Percentiles rank a stretch among this genome's conserved stretches.
Conservation (phyloP, 2,888 invertebrate genomes). For the Drosophila mercatorum region DNA sequence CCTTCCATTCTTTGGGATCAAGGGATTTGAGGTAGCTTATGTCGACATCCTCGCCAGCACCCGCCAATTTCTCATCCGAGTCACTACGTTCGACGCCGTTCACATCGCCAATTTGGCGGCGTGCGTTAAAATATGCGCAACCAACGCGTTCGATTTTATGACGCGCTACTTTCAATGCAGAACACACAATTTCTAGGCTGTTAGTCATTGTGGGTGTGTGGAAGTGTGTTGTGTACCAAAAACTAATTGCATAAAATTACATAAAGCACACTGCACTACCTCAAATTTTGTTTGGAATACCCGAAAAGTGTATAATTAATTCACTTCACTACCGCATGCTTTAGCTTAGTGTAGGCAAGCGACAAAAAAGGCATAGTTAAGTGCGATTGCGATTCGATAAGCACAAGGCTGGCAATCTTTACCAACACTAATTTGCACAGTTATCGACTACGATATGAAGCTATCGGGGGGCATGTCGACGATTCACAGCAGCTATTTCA, state of each 20-base stretch:
- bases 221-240: slow-evolving; percentile 25
- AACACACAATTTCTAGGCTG: slow-evolving; percentile 52
- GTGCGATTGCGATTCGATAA: slow-evolving; percentile 25
- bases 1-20: slow-evolving; percentile 98
- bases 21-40: slow-evolving; percentile 93
- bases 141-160: slow-evolving; percentile 76
- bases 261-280: slow-evolving; percentile 57
- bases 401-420: slow-evolving; percentile 1
- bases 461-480: neutral
- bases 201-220: slow-evolving; percentile 50
- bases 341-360: slow-evolving; percentile 50
- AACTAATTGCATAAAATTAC: slow-evolving; percentile 45
- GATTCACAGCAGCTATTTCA: neutral
- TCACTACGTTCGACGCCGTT: slow-evolving; percentile 75
- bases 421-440: slow-evolving; percentile 25
- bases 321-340: slow-evolving; percentile 64
- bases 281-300: slow-evolving; percentile 49
- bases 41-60: slow-evolving; percentile 89
- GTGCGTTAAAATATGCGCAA: slow-evolving; percentile 72
- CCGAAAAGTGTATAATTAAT: slow-evolving; percentile 52
- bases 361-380: slow-evolving; percentile 40
- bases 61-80: slow-evolving; percentile 80
- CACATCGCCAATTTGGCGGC: slow-evolving; percentile 68
- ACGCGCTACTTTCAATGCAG: slow-evolving; percentile 61
- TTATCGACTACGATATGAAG: neutral